Evolutionary conservation across 2,113 vertebrate genomes (phyloP), one percentile per base, ranked within the genome.

Genomic region (Thunnus maccoyii): DNA sequence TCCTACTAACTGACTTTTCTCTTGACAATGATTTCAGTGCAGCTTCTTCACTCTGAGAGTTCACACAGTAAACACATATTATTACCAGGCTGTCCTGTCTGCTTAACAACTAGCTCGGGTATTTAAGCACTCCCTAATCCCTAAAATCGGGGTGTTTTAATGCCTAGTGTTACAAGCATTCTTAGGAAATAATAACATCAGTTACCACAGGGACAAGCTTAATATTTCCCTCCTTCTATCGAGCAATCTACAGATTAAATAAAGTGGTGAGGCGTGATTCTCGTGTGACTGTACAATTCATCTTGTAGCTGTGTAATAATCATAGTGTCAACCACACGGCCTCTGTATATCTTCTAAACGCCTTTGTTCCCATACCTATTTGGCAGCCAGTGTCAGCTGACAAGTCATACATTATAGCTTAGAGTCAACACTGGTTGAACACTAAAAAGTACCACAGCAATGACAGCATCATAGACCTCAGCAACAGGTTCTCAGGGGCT

Each of bases 331-430:
- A 46, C 18, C 41, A 20, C 17, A 18, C 25, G 1, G 0, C 27
- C 17, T 12, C 3, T 60, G 51, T 15, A 16, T 55, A 20, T 44
- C 30, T 14, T 14, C 56, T 47, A 1, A 2, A 25, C 11, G 41
- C 20, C 7, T 25, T 8, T 64, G 30, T 27, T 56, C 9, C 16
- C 64, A 20, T 17, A 47, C 16, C 51, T 52, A 44, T 22, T 58
- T 47, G 18, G 56, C 51, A 51, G 27, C 27, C 7, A n/a, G 47
- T 52, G 44, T 89, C 86, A 83, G 72, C 57, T 86, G 85, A 86
- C 55, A 44, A 14, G 48, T 76, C 72, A 68, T 48, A 69, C 46
- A n/a, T 13, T 44, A 18, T 5, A 47, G 56, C 51, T 74, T 67
- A 75, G 48, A 32, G 54, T 30, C 4, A 56, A 48, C 15, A 13